Conservation (phyloP, 1,140 invertebrate genomes). For the Akabosia matsudoensis region DNA sequence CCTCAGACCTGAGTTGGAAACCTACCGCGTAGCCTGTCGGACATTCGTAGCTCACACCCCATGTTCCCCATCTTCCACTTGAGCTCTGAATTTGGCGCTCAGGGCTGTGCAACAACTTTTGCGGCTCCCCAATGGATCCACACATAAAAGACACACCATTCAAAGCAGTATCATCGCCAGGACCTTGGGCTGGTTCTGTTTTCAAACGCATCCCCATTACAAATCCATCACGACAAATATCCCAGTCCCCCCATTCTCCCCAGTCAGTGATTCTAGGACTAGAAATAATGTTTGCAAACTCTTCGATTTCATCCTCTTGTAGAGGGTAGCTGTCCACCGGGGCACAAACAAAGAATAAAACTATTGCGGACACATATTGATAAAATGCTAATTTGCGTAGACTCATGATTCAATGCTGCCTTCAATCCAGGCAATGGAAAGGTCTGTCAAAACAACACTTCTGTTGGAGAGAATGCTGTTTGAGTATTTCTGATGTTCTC, state of each 20-base stretch:
- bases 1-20: conserved; percentile 32
- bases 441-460: too few species aligned
- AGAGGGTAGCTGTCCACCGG: too few species aligned
- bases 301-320: too few species aligned
- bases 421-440: too few species aligned
- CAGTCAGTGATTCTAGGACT: conserved; percentile 38
- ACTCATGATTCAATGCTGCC: too few species aligned
- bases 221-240: conserved; percentile 29
- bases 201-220: conserved; percentile 40
- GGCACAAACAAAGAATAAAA: too few species aligned
- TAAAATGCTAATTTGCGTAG: too few species aligned
- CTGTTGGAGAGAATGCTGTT: too few species aligned
- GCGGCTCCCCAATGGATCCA: conserved; percentile 11
- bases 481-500: too few species aligned
- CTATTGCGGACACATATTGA: too few species aligned
- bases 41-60: conserved; percentile 26
- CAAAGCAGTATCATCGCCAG: conserved; percentile 39
- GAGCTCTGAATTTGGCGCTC: conserved; percentile 26
- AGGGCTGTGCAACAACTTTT: conserved; percentile 14
- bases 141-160: conserved; percentile 41
- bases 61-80: conserved; percentile 35
- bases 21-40: conserved; percentile 13
- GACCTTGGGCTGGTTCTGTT: conserved; percentile 31
- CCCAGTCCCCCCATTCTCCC: conserved; percentile 37
- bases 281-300: neutral